These are phyloP conservation scores for Opisthocomus hoazin DNA, from an alignment of 2,113 vertebrate genomes.

Conservation along the genomic window DNA sequence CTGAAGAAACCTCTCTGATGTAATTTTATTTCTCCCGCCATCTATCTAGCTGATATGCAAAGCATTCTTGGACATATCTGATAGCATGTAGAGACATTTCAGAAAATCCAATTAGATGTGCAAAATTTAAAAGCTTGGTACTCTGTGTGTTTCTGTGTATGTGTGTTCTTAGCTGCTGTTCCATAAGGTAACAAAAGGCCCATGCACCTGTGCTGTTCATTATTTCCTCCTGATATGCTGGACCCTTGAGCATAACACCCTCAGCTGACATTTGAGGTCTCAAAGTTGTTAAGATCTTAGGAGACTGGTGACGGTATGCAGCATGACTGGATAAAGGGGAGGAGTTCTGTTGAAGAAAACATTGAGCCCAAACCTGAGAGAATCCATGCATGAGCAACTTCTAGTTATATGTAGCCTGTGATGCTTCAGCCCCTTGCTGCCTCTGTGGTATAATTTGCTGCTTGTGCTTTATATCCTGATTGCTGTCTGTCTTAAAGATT, in stretches of 20 bases:
- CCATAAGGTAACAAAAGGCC: not conserved
- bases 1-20: not conserved
- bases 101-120: not conserved
- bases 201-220: not conserved
- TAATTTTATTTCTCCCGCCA: not conserved
- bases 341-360: not conserved
- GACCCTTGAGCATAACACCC: not conserved
- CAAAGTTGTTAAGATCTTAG: not conserved
- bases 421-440: not conserved
- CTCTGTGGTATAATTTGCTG: not conserved
- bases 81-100: not conserved
- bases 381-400: not conserved
- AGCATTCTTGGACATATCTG: not conserved
- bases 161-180: not conserved
- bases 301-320: not conserved
- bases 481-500: not conserved
- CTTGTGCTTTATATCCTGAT: not conserved
- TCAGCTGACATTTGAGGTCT: not conserved
- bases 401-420: not conserved
- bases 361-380: not conserved
- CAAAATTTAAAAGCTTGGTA: not conserved
- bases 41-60: not conserved
- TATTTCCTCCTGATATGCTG: not conserved
- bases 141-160: not conserved
- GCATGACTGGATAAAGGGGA: not conserved